Percentiles rank a stretch among this genome's conserved stretches.
These are phyloP conservation scores for Lophius piscatorius DNA, from an alignment of 2,113 vertebrate genomes.

Conservation along the genomic window DNA sequence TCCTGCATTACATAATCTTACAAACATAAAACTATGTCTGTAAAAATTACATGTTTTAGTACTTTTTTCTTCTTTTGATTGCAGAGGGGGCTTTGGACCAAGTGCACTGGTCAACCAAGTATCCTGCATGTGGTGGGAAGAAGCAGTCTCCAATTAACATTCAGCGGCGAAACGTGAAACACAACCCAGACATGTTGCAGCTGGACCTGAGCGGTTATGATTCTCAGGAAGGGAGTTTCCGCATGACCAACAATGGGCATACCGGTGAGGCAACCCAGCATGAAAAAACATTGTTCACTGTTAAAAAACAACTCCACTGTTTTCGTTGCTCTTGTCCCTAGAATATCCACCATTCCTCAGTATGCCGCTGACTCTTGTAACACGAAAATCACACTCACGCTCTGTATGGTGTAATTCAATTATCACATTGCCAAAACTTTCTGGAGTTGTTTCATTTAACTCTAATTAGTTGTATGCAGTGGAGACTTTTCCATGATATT, in stretches of 20 bases:
- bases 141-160: conserved; percentile 90
- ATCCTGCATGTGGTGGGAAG: conserved; percentile 77
- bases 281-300: too few species aligned
- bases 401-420: too few species aligned
- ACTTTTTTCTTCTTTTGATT: not conserved
- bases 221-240: conserved; percentile 66
- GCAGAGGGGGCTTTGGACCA: conserved; percentile 83
- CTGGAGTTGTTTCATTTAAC: too few species aligned
- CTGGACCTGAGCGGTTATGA: conserved; percentile 83
- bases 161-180: conserved; percentile 76
- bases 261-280: conserved; percentile 78
- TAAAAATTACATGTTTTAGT: too few species aligned
- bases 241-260: conserved; percentile 90
- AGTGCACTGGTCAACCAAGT: conserved; percentile 82
- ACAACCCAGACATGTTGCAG: conserved; percentile 74
- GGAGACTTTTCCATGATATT: too few species aligned
- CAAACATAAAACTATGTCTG: too few species aligned
- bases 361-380: not conserved
- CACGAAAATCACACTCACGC: too few species aligned
- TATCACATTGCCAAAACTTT: too few species aligned
- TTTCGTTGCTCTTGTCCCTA: not conserved
- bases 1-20: too few species aligned
- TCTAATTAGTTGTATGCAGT: too few species aligned
- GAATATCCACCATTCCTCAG: not conserved
- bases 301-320: not conserved